Conservation (phyloP, 2,888 invertebrate species). For the Pseudolycoriella hygida region DNA sequence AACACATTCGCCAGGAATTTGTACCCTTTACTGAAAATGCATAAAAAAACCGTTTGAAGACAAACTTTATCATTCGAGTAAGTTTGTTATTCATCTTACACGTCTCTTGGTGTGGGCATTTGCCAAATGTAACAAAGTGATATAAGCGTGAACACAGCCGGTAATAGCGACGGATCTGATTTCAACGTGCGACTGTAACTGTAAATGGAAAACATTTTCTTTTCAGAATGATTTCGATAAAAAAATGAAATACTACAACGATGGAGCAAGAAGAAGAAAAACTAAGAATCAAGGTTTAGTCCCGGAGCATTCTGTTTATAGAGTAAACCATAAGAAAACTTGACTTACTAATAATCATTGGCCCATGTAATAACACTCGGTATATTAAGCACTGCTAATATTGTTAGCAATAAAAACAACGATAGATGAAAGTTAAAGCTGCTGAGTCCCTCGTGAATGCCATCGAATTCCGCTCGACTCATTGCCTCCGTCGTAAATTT, state of each 20-base stretch:
- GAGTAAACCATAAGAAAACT: not conserved
- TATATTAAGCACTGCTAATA: conserved; percentile 45
- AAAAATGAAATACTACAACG: not conserved
- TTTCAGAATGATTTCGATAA: not conserved
- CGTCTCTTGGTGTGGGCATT: conserved; percentile 42
- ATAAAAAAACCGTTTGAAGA: no score
- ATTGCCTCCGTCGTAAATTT: conserved; percentile 13
- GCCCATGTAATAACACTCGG: conserved; percentile 66
- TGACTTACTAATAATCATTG: conserved; percentile 53
- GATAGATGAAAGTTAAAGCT: conserved; percentile 56
- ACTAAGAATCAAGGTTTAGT: no score
- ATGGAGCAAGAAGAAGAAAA: no score
- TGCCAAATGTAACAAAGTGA: conserved; percentile 50
- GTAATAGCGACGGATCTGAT: conserved; percentile 42
- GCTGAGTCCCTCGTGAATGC: conserved; percentile 21
- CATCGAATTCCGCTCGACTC: conserved; percentile 15
- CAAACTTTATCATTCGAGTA: not conserved
- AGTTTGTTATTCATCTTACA: conserved; percentile 32
- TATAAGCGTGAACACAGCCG: conserved; percentile 37
- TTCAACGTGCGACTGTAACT: conserved; percentile 30
- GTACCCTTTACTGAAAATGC: conserved; percentile 13
- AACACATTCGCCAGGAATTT: conserved; percentile 22
- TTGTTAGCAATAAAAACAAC: conserved; percentile 47
- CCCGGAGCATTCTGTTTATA: not conserved
- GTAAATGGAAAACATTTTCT: not conserved